These are phyloP conservation scores for Zonitis immaculata DNA, from an alignment of 2,888 invertebrate species.

Conservation along the genomic window DNA sequence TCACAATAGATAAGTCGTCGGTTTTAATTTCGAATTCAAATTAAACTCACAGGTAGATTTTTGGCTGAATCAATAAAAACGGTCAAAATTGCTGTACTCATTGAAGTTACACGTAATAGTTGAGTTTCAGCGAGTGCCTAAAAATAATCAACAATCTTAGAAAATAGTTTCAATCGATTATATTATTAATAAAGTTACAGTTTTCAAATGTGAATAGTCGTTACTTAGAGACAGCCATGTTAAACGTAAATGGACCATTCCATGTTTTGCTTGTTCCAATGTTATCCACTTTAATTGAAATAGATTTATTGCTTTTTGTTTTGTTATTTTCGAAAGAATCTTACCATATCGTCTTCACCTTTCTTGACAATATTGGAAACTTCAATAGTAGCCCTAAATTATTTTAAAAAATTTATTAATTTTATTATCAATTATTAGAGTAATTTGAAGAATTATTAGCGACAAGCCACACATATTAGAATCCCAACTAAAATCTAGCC, in stretches of 20 bases:
- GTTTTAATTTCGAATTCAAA: no score
- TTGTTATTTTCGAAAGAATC: constrained; percentile 30
- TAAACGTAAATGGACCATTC: constrained; percentile 83
- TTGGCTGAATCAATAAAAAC: constrained; percentile 91
- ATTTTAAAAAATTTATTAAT: neutral
- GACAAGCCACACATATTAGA: neutral
- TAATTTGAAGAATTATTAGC: neutral
- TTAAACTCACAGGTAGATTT: constrained; percentile 76
- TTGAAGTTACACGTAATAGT: constrained; percentile 65
- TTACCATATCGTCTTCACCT: constrained; percentile 69
- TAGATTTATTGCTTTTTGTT: no score
- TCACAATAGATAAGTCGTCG: no score
- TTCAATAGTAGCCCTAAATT: constrained; percentile 66
- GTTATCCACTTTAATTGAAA: constrained; percentile 76
- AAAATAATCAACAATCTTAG: constrained; percentile 23
- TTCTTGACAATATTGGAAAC: constrained; percentile 65
- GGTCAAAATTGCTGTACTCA: constrained; percentile 74
- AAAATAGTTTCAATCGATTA: neutral
- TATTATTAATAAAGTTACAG: constrained; percentile 60
- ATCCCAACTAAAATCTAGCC: neutral
- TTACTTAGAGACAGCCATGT: constrained; percentile 82
- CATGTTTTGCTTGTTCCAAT: constrained; percentile 91
- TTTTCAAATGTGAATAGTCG: constrained; percentile 65
- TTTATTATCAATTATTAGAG: neutral
- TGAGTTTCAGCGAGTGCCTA: constrained; percentile 73